Conservation (phyloP, 2,113 vertebrate species). For the Halcyon malimbica region DNA sequence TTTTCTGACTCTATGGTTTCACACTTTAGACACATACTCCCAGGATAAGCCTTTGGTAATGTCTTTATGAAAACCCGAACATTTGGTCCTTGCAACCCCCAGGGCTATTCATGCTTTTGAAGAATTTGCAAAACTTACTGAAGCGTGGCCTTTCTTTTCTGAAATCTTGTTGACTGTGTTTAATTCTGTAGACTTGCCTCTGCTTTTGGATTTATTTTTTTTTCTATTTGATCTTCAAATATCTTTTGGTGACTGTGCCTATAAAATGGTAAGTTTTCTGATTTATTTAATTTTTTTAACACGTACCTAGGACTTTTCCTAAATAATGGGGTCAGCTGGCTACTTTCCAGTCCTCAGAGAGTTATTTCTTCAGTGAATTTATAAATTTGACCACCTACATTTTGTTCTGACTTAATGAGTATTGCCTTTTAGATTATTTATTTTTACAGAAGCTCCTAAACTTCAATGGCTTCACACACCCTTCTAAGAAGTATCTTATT, state of each 20-base stretch:
- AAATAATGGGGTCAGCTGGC: not conserved
- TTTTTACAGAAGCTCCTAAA: not conserved
- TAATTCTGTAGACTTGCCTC: constrained; percentile 14
- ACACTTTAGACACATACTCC: constrained; percentile 10
- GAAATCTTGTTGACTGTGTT: constrained; percentile 44
- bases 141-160: constrained; percentile 35
- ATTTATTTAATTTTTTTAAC: not conserved
- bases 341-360: not conserved
- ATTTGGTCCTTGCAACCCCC: constrained; percentile 50
- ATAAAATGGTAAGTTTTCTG: not conserved
- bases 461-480: not conserved
- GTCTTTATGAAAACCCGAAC: constrained; percentile 46
- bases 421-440: not conserved
- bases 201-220: not conserved
- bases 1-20: not conserved
- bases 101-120: constrained; percentile 55
- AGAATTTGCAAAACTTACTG: constrained; percentile 40
- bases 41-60: not conserved
- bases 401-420: not conserved
- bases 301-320: not conserved
- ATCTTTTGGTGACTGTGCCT: not conserved
- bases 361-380: not conserved
- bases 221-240: constrained; percentile 1
- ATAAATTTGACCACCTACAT: not conserved
- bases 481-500: not conserved